phyloP scores from a whole-genome alignment of 2,888 invertebrate genomes.

The Galerucella pusilla region DNA sequence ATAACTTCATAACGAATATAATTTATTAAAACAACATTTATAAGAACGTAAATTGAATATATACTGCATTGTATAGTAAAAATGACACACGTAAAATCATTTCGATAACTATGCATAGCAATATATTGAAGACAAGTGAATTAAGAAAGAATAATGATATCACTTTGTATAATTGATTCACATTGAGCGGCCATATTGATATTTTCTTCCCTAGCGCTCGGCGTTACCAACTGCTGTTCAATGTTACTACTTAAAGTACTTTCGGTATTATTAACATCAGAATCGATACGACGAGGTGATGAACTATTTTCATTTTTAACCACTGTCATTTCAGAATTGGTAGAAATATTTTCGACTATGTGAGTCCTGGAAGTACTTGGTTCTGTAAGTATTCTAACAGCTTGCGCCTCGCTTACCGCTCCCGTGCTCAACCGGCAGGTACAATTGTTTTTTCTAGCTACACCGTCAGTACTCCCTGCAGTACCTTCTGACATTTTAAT shows the following conservation, averaged over 20 bases:
- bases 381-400: neutral
- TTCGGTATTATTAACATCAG: neutral
- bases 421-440: neutral
- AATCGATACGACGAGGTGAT: neutral
- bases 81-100: too few relatives aligned
- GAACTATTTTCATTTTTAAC: neutral
- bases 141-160: slow-evolving; percentile 26
- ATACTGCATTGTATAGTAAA: too few relatives aligned
- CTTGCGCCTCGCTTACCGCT: neutral
- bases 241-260: neutral
- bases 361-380: neutral
- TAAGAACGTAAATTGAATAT: too few relatives aligned
- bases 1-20: too few relatives aligned
- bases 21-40: too few relatives aligned
- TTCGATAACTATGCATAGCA: neutral
- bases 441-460: slow-evolving; percentile 1
- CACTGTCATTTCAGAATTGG: neutral
- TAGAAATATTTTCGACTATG: neutral
- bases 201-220: slow-evolving; percentile 13
- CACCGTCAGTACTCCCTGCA: neutral
- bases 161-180: slow-evolving; percentile 30
- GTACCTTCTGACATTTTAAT: neutral
- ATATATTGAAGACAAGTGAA: neutral
- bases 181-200: neutral
- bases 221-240: neutral